Base-by-base conservation (phyloP, 2,113 vertebrate species). In the Engraulis encrasicolus region DNA sequence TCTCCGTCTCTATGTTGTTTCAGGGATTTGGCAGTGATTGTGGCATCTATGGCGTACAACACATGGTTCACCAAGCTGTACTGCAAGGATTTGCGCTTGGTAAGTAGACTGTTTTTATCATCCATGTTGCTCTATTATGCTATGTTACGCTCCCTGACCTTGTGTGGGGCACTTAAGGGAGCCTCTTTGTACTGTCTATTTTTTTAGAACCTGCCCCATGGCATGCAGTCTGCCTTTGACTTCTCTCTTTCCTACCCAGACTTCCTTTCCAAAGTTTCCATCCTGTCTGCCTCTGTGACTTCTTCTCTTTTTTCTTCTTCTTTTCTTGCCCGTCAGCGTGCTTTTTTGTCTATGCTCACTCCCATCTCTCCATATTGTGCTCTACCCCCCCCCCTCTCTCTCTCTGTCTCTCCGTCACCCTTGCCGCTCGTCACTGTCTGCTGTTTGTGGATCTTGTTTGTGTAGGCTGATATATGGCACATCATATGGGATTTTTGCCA, bases 1-100 rank as follows among this genome's bases (percentile, higher is more conserved):
- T 66, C 15, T 31, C 11, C 11, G 49, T 50, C 49, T 9, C 31
- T 81, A 15, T 45, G 78, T 82, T 88, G 11, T 49, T 18, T 1
- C 94, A 98, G 97, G 93, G 97, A 98, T 91, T 91, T 98, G 89
- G 96, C 97, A 1, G 94, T 97, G 83, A 97, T 98, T 38, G 97
- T 98, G 87, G 97, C 97, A n/a, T 95, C 96, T 83, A 94, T 98
- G 84, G 97, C 96, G 0, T 98, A 97, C 89, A 98, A 98, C 93
- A 96, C 97, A 66, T 98, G 97, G 97, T 98, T 98, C 91, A 97
- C 95, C 92, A 97, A 96, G 90, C 96, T 98, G 84, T 95, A 95
- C 93, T 97, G 96, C 94, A 96, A 96, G 91, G 96, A 98, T 91
- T 89, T 98, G 91, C 93, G 96, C 87, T 93, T 98, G 91, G 97